Evolutionary conservation across 2,797 vertebrate species (phyloP).

Genomic region (Sitta carolinensis): DNA sequence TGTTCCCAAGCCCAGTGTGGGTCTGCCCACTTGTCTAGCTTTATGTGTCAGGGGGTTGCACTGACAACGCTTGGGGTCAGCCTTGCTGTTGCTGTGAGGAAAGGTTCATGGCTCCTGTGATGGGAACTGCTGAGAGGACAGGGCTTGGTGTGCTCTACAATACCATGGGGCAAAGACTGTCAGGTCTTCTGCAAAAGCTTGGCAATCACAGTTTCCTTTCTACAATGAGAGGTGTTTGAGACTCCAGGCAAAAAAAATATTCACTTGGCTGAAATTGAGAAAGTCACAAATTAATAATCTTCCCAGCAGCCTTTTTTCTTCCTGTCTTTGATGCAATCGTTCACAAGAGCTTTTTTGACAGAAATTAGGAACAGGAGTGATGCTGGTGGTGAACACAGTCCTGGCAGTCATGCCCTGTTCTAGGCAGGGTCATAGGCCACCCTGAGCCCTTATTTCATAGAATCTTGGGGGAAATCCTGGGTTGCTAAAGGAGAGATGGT

Average conservation of each 20-base stretch:
- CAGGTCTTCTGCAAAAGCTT: not conserved
- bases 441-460: not conserved
- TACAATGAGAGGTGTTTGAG: not conserved
- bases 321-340: not conserved
- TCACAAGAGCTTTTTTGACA: not conserved
- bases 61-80: not conserved
- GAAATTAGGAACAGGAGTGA: not conserved
- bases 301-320: not conserved
- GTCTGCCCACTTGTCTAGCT: not conserved
- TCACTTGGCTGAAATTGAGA: accelerated
- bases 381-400: not conserved
- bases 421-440: no score
- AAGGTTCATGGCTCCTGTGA: not conserved
- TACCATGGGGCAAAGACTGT: not conserved
- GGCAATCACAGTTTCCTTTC: not conserved
- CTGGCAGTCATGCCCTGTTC: not conserved
- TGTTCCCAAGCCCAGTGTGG: not conserved
- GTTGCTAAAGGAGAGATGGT: not conserved
- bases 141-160: not conserved
- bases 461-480: not conserved
- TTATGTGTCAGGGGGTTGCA: not conserved
- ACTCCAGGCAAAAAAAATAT: not conserved
- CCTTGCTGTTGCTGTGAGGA: not conserved
- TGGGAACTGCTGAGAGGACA: not conserved
- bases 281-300: not conserved